A percentile compares a stretch with the other conserved stretches of the same genome.
phyloP scores from a whole-genome alignment of 2,113 vertebrate species.

The Hemibagrus wyckioides region DNA sequence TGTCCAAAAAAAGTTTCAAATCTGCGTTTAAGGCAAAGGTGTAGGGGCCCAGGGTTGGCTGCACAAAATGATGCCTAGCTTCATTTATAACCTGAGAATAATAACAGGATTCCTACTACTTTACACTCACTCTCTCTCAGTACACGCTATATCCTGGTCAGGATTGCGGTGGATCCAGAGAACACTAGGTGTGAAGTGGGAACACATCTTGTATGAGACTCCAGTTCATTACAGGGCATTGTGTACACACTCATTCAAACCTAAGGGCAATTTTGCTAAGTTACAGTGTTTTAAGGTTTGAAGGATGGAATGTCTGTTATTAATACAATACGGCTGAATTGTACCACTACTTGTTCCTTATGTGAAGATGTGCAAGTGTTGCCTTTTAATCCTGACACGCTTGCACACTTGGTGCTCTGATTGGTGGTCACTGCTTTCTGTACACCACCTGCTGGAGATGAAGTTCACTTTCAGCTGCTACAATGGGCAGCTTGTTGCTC shows the following conservation, averaged over 20 bases:
- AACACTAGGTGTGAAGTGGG: not conserved
- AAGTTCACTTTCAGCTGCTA: constrained; percentile 92
- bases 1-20: constrained; percentile 49
- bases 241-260: not conserved
- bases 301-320: constrained; percentile 1
- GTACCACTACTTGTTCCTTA: not conserved
- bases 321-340: not conserved
- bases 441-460: constrained; percentile 87
- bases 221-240: too few species aligned
- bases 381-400: not conserved
- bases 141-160: not conserved
- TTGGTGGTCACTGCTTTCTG: constrained; percentile 74
- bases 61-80: constrained; percentile 28
- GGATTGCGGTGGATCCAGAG: not conserved
- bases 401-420: not conserved
- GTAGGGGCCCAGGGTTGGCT: constrained; percentile 28
- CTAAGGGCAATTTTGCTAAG: not conserved
- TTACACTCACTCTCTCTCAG: not conserved
- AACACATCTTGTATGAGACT: not conserved
- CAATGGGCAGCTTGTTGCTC: constrained; percentile 90
- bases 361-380: not conserved
- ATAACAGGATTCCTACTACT: not conserved
- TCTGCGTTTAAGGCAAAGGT: constrained; percentile 52
- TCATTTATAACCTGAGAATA: constrained; percentile 37
- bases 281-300: not conserved